These are phyloP conservation scores for Fratercula arctica DNA, from an alignment of 2,797 vertebrate genomes.

Conservation along the genomic window DNA sequence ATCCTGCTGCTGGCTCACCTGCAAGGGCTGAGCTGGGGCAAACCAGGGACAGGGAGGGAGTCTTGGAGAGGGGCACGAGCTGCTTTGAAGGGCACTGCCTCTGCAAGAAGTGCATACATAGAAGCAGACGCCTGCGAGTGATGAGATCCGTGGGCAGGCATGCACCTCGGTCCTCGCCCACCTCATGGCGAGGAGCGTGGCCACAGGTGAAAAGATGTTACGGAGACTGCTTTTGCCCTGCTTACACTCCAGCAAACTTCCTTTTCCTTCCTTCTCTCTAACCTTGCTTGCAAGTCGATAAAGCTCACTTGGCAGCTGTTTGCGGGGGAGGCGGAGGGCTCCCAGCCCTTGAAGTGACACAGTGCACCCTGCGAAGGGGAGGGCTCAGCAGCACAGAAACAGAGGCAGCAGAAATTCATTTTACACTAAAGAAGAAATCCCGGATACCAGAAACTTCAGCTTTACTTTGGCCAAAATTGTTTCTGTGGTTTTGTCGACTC, in stretches of 20 bases:
- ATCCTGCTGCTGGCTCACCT: neutral
- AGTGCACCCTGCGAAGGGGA: neutral
- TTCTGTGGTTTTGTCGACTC: neutral
- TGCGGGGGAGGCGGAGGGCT: neutral
- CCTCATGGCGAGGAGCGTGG: neutral
- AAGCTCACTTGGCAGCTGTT: neutral
- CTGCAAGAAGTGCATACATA: neutral
- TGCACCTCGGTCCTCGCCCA: neutral
- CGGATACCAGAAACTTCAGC: neutral
- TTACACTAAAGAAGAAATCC: neutral
- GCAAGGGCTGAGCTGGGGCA: neutral
- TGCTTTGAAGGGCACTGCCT: neutral
- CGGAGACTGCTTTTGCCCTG: neutral
- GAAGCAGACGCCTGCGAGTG: fast-evolving
- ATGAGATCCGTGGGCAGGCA: neutral
- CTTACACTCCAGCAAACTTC: neutral
- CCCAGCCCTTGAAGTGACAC: neutral
- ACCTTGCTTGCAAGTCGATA: neutral
- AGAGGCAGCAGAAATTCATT: neutral
- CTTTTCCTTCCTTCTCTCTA: neutral
- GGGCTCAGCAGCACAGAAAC: neutral
- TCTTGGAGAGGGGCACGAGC: neutral
- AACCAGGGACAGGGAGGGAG: too few species aligned
- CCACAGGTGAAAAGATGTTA: neutral
- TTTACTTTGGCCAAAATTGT: neutral